Evolutionary conservation across 2,113 vertebrate genomes (phyloP).

Genomic region (Trachemys scripta): DNA sequence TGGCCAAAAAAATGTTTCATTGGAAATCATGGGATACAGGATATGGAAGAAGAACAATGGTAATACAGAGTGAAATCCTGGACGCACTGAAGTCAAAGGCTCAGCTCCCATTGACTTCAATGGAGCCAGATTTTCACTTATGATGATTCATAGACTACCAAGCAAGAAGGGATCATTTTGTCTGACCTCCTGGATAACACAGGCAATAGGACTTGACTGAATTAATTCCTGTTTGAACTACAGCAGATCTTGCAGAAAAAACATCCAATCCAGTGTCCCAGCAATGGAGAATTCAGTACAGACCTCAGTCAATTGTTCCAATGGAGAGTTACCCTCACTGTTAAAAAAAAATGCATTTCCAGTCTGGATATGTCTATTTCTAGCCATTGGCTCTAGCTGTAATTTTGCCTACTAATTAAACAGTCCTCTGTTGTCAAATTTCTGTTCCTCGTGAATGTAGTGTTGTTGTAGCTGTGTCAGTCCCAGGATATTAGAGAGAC

Average conservation of each 20-base stretch:
- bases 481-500: background rate
- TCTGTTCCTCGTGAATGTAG: background rate
- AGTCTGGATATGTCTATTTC: background rate
- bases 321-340: background rate
- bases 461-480: background rate
- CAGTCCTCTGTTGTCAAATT: background rate
- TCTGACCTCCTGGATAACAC: background rate
- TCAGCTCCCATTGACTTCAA: background rate
- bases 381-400: background rate
- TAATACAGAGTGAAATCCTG: background rate
- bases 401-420: background rate
- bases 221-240: background rate
- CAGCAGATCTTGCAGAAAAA: background rate
- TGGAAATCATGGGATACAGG: background rate
- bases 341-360: background rate
- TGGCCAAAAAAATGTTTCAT: background rate
- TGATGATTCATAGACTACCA: background rate
- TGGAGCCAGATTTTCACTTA: background rate
- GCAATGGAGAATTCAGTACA: background rate
- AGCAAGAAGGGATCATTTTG: background rate
- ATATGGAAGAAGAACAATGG: background rate
- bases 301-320: rapidly evolving
- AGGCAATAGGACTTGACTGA: background rate
- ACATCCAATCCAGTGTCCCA: background rate
- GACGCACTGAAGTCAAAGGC: background rate